Base-by-base conservation (phyloP, 2,888 invertebrate species). In the Serripes groenlandicus region DNA sequence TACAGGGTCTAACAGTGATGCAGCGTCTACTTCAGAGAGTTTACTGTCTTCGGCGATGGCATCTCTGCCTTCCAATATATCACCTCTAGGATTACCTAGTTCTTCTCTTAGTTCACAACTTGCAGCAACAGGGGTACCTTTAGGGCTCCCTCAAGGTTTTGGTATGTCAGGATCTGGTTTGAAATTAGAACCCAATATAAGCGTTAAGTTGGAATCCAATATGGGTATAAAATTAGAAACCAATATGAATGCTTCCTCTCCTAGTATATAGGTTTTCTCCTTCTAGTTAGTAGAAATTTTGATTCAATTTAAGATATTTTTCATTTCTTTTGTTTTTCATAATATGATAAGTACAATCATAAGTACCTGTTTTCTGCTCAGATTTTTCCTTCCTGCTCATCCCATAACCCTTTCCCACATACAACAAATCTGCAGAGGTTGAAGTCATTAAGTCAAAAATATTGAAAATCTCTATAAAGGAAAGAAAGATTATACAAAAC, bases 1-100 rank as follows among this genome's bases (percentile, higher is more conserved):
- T 70, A 85, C 62, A 21, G 83, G 72, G 66, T 81, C 68, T 72
- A 83, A 66, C 73, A 78, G 81, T 32, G 81, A 81, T 81, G 81
- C 54, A 68, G 83, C 69, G 72, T 83, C 69, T 60, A 78, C 60
- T 68, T 82, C 72, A 58, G 82, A 79, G 86, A 73, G 79, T 79
- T 42, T 37, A 26, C 26, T 37, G 18, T 71, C 56, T 1, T n/a
- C 56, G 18, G 71, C 54, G 0, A 26, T 56, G 23, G 30, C 71
- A 35, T 54, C 71, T 35, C 28, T 71, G 23, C 71, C 71, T 18
- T 56, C 56, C 4, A 56, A 35, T 56, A 35, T 56, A 64, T 52
- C 64, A 32, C 64, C 62, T 49, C 71, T 72, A 28, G 66, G 71
- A 26, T 71, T 71, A 49, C 42, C 76, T 37, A 64, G 52, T 37